Conservation (phyloP, 2,797 vertebrate genomes). For the Heteromormyrus szaboi region DNA sequence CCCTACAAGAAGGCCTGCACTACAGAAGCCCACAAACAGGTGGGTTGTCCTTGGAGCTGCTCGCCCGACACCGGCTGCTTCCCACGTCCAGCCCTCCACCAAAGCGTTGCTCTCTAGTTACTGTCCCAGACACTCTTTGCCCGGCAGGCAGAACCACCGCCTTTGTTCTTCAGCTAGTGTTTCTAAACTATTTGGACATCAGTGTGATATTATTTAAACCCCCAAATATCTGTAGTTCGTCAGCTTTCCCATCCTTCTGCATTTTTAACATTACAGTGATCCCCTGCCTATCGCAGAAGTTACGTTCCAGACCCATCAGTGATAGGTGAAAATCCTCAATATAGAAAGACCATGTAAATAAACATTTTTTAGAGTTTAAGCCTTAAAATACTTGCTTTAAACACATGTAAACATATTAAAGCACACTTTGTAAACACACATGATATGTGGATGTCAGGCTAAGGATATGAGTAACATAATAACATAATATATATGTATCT, state of each 20-base stretch:
- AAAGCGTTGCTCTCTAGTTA: background rate
- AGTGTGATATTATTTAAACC: background rate
- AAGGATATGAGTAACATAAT: no score
- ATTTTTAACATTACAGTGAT: background rate
- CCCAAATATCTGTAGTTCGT: background rate
- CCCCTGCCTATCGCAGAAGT: no score
- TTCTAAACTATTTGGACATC: background rate
- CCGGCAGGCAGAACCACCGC: background rate
- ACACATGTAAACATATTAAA: no score
- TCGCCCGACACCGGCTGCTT: background rate
- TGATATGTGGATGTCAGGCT: no score
- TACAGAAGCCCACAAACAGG: slow-evolving; percentile 99
- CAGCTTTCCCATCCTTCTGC: background rate
- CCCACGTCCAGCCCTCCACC: background rate
- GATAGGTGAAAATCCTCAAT: background rate
- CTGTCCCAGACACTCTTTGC: background rate
- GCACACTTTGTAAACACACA: no score
- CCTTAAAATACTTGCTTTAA: background rate
- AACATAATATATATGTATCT: no score
- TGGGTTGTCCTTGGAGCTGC: slow-evolving; percentile 33
- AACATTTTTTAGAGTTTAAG: background rate
- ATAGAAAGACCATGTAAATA: background rate
- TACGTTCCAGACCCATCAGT: no score
- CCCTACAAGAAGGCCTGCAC: slow-evolving; percentile 98
- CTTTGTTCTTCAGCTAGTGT: background rate